phyloP scores from a whole-genome alignment of 2,888 invertebrate species.

The Aproaerema taeniolella region DNA sequence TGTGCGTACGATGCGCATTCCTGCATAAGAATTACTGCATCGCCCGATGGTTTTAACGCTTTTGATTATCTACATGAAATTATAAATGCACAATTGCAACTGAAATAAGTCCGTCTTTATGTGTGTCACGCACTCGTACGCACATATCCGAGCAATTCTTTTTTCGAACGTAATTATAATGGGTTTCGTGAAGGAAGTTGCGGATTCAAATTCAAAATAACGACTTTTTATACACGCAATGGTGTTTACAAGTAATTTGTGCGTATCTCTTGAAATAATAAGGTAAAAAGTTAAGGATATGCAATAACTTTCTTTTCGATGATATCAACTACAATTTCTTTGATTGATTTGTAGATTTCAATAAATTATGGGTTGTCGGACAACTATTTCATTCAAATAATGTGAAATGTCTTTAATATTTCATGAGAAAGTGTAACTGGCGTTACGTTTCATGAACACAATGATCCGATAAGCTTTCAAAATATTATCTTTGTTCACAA shows the following conservation, averaged over 20 bases:
- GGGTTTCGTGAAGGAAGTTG: slow-evolving; percentile 56
- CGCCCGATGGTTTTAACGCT: slow-evolving; percentile 32
- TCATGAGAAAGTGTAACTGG: slow-evolving; percentile 51
- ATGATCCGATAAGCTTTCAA: slow-evolving; percentile 59
- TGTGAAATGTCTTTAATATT: slow-evolving; percentile 20
- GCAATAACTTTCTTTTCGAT: not conserved
- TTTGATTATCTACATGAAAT: slow-evolving; percentile 45
- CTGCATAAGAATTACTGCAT: no score
- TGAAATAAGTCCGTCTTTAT: slow-evolving; percentile 34
- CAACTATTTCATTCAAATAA: no score
- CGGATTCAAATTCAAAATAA: slow-evolving; percentile 52
- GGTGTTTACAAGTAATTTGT: slow-evolving; percentile 9
- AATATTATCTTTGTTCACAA: slow-evolving; percentile 55
- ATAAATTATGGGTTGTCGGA: no score
- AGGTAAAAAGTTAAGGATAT: not conserved
- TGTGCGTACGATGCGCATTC: no score
- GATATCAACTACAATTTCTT: not conserved
- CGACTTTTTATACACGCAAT: slow-evolving; percentile 48
- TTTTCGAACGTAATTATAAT: slow-evolving; percentile 26
- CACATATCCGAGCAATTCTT: slow-evolving; percentile 33
- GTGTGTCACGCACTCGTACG: slow-evolving; percentile 45
- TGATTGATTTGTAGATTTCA: not conserved
- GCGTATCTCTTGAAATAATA: not conserved
- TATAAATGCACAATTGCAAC: slow-evolving; percentile 42
- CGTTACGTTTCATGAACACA: slow-evolving; percentile 61